Conservation (phyloP, 2,797 vertebrate species). For the Fistularia tabacaria region DNA sequence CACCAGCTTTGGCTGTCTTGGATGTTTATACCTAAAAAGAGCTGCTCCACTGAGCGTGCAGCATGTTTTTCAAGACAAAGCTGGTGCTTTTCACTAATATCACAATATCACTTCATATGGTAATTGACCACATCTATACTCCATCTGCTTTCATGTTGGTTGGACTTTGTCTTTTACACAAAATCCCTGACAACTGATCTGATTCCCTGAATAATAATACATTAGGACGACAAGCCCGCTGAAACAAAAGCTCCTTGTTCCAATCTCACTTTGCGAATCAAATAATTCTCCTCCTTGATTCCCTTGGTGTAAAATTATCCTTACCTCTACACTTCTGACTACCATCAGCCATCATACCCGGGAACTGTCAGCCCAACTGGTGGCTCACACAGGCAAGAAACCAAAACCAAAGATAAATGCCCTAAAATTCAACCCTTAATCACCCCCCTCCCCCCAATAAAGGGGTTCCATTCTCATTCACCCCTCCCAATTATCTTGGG, state of each 20-base stretch:
- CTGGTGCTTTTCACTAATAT: conserved; percentile 61
- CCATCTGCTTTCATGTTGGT: conserved; percentile 62
- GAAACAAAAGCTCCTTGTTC: conserved; percentile 66
- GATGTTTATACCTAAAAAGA: conserved; percentile 68
- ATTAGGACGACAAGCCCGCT: conserved; percentile 50
- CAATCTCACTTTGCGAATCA: conserved; percentile 50
- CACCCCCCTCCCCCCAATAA: conserved; percentile 49
- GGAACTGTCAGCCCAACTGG: conserved; percentile 8
- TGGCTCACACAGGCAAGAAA: conserved; percentile 39
- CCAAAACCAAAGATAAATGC: conserved; percentile 51
- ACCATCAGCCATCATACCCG: conserved; percentile 35
- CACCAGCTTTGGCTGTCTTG: conserved; percentile 41
- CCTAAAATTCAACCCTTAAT: conserved; percentile 56
- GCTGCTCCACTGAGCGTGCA: conserved; percentile 50
- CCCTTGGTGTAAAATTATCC: conserved; percentile 46
- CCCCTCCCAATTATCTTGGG: conserved; percentile 53
- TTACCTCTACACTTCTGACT: conserved; percentile 42
- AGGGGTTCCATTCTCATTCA: conserved; percentile 37
- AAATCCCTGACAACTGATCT: conserved; percentile 55
- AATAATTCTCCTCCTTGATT: conserved; percentile 40
- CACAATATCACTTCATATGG: conserved; percentile 67
- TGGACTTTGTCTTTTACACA: conserved; percentile 47
- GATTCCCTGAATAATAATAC: conserved; percentile 49
- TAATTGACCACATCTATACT: conserved; percentile 57
- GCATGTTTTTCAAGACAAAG: conserved; percentile 64